Base-by-base conservation (phyloP, 2,888 invertebrate genomes). In the Fragum whitleyi region DNA sequence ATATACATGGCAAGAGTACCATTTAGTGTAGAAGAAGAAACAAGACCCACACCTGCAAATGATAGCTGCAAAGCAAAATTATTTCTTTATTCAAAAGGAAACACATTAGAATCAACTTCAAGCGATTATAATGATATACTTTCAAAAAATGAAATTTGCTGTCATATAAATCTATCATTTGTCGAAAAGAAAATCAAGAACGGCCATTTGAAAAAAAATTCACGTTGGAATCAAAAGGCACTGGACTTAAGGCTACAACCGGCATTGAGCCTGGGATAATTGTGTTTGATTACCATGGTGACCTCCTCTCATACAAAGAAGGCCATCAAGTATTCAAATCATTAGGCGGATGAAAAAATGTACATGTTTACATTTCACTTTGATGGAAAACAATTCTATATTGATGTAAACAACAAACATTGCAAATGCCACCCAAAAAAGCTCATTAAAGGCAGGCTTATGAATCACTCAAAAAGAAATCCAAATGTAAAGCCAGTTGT, bases 391-490 rank as follows among this genome's bases (percentile, higher is more conserved):
- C 29, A 23, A 11, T 55, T 26, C 36, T 57, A 32, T 53, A 70
- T 70, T 21, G 70, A 70, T 3, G 70, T n/a, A n/a, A 57, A 55
- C 5, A 57, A 26, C 11, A 23, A 23, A 55, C 21, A 19, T 23
- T 70, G 70, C 21, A 16, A 28, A n/a, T 55, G 70, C 55, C 57
- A 70, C 23, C 57, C 70, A 36, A 55, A 70, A 29, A 70, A 57
- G 47, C 53, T 36, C 11, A 32, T 70, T 7, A 70, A 70, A 57
- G 57, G 70, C 9, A 53, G 57, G 21, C 32, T 55, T 23, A 36
- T 70, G 21, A 55, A 70, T 23, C 36, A 23, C 9, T 23, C 6
- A 1, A 70, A 57, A 36, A 55, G 19, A 23, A 55, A 7, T n/a
- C 57, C 70, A 70, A 70, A 70, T 36, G 70, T 70, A 9, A 70